Evolutionary conservation across 2,797 vertebrate species (phyloP).

Genomic region (Leucoraja ocellata): DNA sequence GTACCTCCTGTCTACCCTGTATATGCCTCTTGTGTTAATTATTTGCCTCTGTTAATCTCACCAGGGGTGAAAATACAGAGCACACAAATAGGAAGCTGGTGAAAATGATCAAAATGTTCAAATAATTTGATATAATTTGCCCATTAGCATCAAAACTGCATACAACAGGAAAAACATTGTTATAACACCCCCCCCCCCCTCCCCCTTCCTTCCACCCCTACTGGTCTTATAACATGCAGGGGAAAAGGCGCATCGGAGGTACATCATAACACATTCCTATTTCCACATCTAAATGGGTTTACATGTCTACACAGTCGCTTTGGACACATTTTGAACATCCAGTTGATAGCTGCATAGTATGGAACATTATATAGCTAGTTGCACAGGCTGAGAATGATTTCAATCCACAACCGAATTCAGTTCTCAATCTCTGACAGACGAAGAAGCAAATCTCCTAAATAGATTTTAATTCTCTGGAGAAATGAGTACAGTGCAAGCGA

Average conservation of each 20-base stretch:
- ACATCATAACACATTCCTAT: constrained; percentile 5
- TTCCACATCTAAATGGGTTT: not conserved
- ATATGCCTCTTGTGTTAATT: not conserved
- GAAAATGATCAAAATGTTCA: not conserved
- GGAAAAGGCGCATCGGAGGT: not conserved
- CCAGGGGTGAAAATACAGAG: not conserved
- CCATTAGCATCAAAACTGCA: no score
- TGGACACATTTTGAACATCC: not conserved
- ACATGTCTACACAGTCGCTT: not conserved
- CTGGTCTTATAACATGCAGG: not conserved
- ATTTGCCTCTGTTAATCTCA: not conserved
- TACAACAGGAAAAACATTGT: no score
- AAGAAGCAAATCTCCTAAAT: not conserved
- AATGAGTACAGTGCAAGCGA: not conserved
- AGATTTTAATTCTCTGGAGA: not conserved
- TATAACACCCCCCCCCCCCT: no score
- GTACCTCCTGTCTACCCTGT: no score
- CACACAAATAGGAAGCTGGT: not conserved
- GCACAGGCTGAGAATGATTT: not conserved
- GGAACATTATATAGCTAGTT: no score
- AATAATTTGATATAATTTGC: not conserved
- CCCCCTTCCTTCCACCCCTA: no score
- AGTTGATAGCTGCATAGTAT: not conserved
- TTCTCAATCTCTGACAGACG: not conserved
- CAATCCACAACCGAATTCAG: not conserved